Evolutionary conservation across 2,797 vertebrate species (phyloP).

Genomic region (Notamacropus eugenii): DNA sequence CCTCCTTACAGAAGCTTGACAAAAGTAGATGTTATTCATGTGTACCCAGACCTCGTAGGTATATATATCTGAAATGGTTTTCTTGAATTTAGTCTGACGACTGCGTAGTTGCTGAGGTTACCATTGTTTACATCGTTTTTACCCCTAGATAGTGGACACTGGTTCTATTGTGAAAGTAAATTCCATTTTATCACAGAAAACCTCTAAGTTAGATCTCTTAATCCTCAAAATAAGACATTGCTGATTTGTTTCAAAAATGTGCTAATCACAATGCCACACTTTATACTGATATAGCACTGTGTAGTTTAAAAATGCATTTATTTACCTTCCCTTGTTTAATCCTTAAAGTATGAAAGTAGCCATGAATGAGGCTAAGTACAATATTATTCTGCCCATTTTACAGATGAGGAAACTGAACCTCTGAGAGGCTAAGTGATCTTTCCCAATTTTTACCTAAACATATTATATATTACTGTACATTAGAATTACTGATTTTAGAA

Average conservation of each 20-base stretch:
- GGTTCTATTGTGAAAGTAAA: background rate
- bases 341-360: background rate
- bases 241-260: background rate
- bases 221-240: constrained; percentile 2
- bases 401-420: background rate
- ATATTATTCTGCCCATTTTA: background rate
- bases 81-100: constrained; percentile 16
- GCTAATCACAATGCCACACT: background rate
- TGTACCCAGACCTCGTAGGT: background rate
- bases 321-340: background rate
- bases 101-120: background rate
- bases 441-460: background rate
- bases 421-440: background rate
- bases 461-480: background rate
- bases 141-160: background rate
- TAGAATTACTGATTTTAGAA: background rate
- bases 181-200: constrained; percentile 7
- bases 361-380: background rate
- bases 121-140: background rate
- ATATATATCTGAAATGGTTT: constrained; percentile 8
- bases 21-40: background rate
- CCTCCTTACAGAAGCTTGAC: background rate
- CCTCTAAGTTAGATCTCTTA: background rate
- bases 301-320: background rate
- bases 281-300: background rate